Evolutionary conservation across 2,888 invertebrate species (phyloP).

Genomic region (Thecophora atra): DNA sequence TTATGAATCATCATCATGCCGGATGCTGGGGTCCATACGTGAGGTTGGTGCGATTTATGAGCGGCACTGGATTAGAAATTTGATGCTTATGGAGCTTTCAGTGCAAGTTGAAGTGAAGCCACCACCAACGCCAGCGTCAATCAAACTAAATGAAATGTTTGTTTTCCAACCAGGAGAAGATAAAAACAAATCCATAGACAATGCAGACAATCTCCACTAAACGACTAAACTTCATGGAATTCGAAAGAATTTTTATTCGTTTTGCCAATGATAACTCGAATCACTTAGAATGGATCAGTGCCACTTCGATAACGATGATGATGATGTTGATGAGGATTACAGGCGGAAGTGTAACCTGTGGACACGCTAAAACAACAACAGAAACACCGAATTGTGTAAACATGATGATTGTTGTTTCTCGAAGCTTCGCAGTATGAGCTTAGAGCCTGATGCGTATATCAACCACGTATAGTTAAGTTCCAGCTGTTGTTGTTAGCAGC

Average conservation of each 20-base stretch:
- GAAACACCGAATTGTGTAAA: neutral
- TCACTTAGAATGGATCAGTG: slow-evolving; percentile 20
- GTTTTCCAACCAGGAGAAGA: slow-evolving; percentile 3
- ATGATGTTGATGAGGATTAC: neutral
- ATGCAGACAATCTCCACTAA: slow-evolving; percentile 43
- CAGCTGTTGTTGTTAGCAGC: slow-evolving; percentile 50
- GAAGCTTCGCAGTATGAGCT: slow-evolving; percentile 21
- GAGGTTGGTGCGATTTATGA: slow-evolving; percentile 39
- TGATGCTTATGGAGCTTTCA: slow-evolving; percentile 2
- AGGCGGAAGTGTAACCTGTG: neutral
- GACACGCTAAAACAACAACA: neutral
- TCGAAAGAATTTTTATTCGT: neutral
- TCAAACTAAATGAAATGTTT: slow-evolving; percentile 53
- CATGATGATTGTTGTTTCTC: slow-evolving; percentile 8
- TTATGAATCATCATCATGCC: slow-evolving; percentile 6
- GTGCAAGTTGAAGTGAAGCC: neutral
- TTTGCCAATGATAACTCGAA: slow-evolving; percentile 13
- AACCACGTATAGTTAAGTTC: neutral
- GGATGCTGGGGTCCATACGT: too few relatives aligned
- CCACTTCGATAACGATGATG: neutral
- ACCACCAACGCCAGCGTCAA: slow-evolving; percentile 1
- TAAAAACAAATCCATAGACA: slow-evolving; percentile 19
- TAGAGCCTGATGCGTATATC: neutral
- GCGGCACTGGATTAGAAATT: slow-evolving; percentile 43
- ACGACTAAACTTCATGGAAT: neutral